Evolutionary conservation across 2,797 vertebrate genomes (phyloP).

Genomic region (Malurus splendens): DNA sequence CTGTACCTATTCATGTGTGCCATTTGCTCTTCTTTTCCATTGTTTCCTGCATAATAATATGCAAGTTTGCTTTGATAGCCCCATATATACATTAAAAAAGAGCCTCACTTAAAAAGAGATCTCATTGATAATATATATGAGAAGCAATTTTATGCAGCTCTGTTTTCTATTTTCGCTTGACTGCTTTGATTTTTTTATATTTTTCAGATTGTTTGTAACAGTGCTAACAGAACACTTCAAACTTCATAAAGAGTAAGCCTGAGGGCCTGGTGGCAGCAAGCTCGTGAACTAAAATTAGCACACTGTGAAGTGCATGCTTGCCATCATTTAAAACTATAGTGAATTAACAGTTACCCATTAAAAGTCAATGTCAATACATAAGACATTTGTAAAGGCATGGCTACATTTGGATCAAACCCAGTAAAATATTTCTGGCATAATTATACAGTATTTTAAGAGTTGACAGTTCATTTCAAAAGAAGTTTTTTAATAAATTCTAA

Average conservation of each 20-base stretch:
- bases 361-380: neutral
- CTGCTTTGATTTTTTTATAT: neutral
- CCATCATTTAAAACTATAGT: neutral
- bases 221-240: neutral
- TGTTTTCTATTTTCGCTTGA: neutral
- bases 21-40: neutral
- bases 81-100: neutral
- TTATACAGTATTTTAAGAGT: neutral
- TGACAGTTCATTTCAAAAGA: neutral
- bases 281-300: constrained; percentile 39
- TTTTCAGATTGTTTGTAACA: constrained; percentile 6
- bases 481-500: neutral
- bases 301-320: neutral
- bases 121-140: neutral
- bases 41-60: neutral
- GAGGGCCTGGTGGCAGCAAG: neutral
- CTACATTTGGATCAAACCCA: neutral
- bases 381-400: neutral
- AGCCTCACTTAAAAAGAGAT: neutral
- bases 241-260: constrained; percentile 12
- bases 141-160: neutral
- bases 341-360: neutral
- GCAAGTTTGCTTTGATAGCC: neutral
- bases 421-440: neutral
- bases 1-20: neutral